Evolutionary conservation across 2,113 vertebrate genomes (phyloP), one percentile per base, ranked within the genome.

Genomic region (Eublepharis macularius): DNA sequence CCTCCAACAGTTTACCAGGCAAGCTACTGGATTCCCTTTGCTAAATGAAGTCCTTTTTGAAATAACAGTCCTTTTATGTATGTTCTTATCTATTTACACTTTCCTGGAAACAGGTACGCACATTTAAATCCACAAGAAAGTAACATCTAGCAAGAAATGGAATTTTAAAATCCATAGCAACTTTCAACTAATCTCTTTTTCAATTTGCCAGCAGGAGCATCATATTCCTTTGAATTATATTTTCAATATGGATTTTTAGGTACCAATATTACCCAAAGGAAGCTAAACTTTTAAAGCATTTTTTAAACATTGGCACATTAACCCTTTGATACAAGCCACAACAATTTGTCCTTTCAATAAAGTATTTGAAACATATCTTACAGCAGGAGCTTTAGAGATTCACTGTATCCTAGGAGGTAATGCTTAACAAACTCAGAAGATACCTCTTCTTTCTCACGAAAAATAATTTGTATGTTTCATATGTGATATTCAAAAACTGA

Each of bases 301-400:
- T 65, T 39, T 87, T 43, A 68, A n/a, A 60, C 75, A 0, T 81
- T 84, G 39, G 3, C 80, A 93, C 79, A 73, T 86, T 86, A 89
- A 9, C 1, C 1, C 24, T 89, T 93, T 69, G 74, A 57, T 57
- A 1, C 24, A 1, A 60, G 6, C 63, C 69, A 0, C 12, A 41
- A 90, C 1, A 41, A 88, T 86, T 87, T 86, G 21, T 2, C 19
- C 69, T 68, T 7, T 24, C 79, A 32, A 1, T 80, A 41, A 75
- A 87, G 11, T 1, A 82, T 87, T 82, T 86, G 19, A 73, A 34
- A 77, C 34, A 80, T 21, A 39, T 5, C 2, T 24, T 87, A 24
- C 6, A 60, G n/a, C 41, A 41, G 51, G 39, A 47, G 5, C 12
- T 86, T 8, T 47, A 73, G 41, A 81, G 60, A 87, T 6, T 2